Conservation (phyloP, 2,113 vertebrate genomes). For the Dasyornis broadbenti region DNA sequence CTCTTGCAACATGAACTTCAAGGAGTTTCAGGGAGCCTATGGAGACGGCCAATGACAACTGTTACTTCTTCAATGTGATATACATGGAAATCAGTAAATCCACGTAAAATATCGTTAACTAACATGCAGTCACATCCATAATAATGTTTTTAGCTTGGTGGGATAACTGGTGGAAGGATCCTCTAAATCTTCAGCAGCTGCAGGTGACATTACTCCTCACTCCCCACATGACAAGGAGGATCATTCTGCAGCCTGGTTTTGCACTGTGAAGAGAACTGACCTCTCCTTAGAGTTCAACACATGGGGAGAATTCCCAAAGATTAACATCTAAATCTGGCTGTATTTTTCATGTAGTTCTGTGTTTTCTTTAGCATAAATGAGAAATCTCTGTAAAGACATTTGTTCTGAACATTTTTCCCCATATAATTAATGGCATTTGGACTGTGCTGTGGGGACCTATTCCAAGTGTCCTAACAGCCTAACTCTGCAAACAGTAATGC, state of each 20-base stretch:
- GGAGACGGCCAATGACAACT: background rate
- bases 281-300: background rate
- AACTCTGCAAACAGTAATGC: background rate
- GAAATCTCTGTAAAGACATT: background rate
- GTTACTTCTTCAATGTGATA: background rate
- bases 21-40: background rate
- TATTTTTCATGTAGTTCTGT: background rate
- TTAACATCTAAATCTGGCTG: background rate
- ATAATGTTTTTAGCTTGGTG: background rate
- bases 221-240: background rate
- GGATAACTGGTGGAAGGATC: background rate
- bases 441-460: background rate
- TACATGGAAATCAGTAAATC: background rate
- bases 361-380: background rate
- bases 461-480: background rate
- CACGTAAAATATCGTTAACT: background rate
- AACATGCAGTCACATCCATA: background rate
- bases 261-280: background rate
- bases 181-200: background rate
- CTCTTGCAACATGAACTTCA: background rate
- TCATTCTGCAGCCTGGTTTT: background rate
- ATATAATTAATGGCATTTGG: background rate
- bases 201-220: background rate
- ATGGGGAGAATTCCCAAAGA: background rate
- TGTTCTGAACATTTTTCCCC: background rate